Evolutionary conservation across 2,888 invertebrate species (phyloP).

Genomic region (Drosophila tanythrix): DNA sequence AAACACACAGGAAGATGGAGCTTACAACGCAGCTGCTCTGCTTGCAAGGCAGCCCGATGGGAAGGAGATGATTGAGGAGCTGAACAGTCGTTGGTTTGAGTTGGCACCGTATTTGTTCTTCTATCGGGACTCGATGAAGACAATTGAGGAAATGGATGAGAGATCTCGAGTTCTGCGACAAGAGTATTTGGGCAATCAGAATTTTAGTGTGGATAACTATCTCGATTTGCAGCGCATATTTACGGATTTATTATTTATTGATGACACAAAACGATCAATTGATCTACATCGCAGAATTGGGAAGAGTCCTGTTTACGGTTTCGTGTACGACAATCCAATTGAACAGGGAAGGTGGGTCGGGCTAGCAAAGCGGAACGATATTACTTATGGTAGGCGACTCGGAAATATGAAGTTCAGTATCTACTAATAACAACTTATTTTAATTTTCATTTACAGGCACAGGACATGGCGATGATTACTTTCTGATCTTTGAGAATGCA

Average conservation of each 20-base stretch:
- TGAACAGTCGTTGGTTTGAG: slow-evolving; percentile 43
- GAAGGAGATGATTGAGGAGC: slow-evolving; percentile 27
- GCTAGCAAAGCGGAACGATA: slow-evolving; percentile 84
- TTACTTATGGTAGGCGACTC: slow-evolving; percentile 85
- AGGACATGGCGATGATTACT: slow-evolving; percentile 74
- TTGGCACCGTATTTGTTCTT: slow-evolving; percentile 39
- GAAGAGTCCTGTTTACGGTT: slow-evolving; percentile 73
- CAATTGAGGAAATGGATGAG: slow-evolving; percentile 29
- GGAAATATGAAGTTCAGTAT: neutral
- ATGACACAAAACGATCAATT: slow-evolving; percentile 87
- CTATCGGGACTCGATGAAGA: slow-evolving; percentile 22
- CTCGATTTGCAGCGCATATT: slow-evolving; percentile 86
- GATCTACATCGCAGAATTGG: slow-evolving; percentile 78
- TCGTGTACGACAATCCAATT: slow-evolving; percentile 86
- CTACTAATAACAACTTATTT: too few relatives aligned
- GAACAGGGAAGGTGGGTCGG: neutral
- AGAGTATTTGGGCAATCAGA: slow-evolving; percentile 25
- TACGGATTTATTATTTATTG: slow-evolving; percentile 88
- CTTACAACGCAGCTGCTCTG: slow-evolving; percentile 32
- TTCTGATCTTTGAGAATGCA: slow-evolving; percentile 56
- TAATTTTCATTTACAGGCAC: slow-evolving; percentile 51
- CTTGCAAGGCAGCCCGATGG: slow-evolving; percentile 28
- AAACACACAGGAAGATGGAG: slow-evolving; percentile 76
- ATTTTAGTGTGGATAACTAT: slow-evolving; percentile 85
- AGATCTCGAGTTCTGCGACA: slow-evolving; percentile 30